Evolutionary conservation across 2,888 invertebrate genomes (phyloP).

Genomic region (Campoletis raptor): DNA sequence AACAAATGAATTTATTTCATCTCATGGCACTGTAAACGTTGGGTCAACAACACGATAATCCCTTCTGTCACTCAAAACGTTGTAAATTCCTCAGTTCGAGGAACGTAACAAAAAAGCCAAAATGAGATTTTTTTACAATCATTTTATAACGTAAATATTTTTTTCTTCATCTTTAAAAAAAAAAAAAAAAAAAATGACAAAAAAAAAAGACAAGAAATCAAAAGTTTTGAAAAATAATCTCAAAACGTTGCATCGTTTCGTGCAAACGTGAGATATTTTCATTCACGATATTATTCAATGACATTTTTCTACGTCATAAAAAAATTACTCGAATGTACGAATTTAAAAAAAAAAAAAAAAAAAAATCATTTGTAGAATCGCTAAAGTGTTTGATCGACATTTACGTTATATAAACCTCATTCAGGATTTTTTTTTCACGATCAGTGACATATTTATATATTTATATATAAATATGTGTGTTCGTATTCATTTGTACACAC

Average conservation of each 20-base stretch:
- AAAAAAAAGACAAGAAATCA: background rate
- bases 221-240: background rate
- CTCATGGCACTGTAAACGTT: background rate
- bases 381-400: background rate
- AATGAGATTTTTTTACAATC: background rate
- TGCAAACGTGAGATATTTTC: background rate
- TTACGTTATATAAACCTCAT: background rate
- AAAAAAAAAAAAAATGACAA: background rate
- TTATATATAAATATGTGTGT: too few species aligned
- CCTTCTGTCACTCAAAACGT: background rate
- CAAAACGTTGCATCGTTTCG: background rate
- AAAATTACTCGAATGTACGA: background rate
- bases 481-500: background rate
- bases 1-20: background rate
- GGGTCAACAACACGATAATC: background rate
- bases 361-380: background rate
- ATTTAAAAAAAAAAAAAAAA: background rate
- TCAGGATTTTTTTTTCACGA: background rate
- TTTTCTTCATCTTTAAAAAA: background rate
- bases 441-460: background rate
- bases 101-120: background rate
- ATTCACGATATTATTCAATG: conserved; percentile 2
- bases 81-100: background rate
- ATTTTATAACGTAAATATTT: background rate
- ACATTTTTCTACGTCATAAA: background rate